A percentile compares a stretch with the other conserved stretches of the same genome.
These are phyloP conservation scores for Etheostoma perlongum DNA, from an alignment of 2,797 vertebrate genomes.

Conservation along the genomic window DNA sequence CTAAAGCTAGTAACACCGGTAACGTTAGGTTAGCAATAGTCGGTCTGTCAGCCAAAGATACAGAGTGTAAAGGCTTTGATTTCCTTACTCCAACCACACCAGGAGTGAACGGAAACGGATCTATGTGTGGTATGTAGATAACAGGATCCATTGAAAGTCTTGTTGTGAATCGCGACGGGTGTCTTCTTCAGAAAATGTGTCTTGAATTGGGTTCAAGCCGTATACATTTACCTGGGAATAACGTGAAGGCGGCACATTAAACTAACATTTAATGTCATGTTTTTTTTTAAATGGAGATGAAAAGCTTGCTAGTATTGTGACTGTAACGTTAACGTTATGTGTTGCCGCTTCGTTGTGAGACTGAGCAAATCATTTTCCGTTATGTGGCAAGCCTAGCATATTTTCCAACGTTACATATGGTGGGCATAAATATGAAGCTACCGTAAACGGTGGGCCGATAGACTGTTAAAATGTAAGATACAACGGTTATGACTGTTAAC, in stretches of 20 bases:
- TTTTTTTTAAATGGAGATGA: not conserved
- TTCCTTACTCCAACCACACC: conserved; percentile 14
- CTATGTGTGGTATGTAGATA: conserved; percentile 72
- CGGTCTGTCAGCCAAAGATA: conserved; percentile 57
- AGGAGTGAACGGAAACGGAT: conserved; percentile 50
- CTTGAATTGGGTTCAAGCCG: not conserved
- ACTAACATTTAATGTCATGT: not conserved
- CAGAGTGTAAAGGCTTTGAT: conserved; percentile 46
- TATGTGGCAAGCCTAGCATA: conserved; percentile 58
- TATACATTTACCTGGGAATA: conserved; percentile 30
- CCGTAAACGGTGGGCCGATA: not conserved
- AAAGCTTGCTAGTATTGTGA: not conserved
- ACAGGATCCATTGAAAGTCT: conserved; percentile 29
- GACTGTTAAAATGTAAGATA: not conserved
- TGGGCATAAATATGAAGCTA: not conserved
- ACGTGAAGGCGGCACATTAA: not conserved
- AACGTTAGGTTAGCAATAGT: conserved; percentile 56
- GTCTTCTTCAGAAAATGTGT: conserved; percentile 4
- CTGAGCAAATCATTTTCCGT: conserved; percentile 61
- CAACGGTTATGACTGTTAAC: not conserved
- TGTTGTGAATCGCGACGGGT: not conserved
- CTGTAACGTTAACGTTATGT: not conserved
- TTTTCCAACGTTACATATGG: conserved; percentile 11
- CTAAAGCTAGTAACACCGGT: conserved; percentile 76
- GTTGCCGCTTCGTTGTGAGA: conserved; percentile 18